These are phyloP conservation scores for Eilema griseolum DNA, from an alignment of 2,888 invertebrate species.

Conservation along the genomic window DNA sequence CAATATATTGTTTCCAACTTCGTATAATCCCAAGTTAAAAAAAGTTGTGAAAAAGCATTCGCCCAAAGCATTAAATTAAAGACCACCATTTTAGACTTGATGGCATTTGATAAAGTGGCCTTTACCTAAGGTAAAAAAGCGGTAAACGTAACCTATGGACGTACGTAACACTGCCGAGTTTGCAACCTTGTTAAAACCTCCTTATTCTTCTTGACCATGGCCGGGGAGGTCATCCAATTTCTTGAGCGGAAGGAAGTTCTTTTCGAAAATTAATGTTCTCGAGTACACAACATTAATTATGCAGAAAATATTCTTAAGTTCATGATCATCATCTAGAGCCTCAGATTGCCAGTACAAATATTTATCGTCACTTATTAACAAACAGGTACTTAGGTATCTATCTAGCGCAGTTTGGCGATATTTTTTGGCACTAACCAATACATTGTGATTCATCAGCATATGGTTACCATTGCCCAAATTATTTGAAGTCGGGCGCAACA, in stretches of 20 bases:
- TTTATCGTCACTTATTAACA: background rate
- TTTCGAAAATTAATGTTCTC: background rate
- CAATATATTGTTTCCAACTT: too few relatives aligned
- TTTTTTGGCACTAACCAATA: background rate
- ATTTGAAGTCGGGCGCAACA: background rate
- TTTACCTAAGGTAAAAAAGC: background rate
- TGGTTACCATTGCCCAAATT: background rate
- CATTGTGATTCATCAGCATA: background rate
- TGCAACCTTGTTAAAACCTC: background rate
- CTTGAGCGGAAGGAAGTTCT: background rate
- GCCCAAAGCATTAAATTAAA: background rate
- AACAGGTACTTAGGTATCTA: background rate
- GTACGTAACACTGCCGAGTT: background rate
- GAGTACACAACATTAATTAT: background rate
- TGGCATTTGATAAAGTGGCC: background rate
- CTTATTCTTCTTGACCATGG: background rate
- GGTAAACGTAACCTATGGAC: background rate
- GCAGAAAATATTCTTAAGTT: background rate
- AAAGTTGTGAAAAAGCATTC: too few relatives aligned
- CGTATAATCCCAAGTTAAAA: too few relatives aligned
- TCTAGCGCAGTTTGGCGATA: background rate
- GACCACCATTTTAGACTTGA: background rate
- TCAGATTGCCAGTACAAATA: background rate
- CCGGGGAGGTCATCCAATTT: background rate
- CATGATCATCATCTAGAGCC: background rate